Evolutionary conservation across 64 coral and sea anemone genomes (phyloP).

Genomic region (Actinia equina): DNA sequence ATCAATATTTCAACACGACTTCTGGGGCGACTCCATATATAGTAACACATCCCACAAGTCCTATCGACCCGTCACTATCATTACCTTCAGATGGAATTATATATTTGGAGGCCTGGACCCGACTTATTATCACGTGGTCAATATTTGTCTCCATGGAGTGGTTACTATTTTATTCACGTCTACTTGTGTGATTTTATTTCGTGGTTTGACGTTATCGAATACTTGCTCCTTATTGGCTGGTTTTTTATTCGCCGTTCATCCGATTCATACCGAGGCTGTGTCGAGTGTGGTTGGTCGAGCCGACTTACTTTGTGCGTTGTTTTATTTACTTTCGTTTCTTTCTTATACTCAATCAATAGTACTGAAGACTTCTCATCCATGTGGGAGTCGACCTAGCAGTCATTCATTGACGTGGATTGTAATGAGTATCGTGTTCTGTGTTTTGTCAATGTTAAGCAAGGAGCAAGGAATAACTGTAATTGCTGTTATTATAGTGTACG

Average conservation of each 20-base stretch:
- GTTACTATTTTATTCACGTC: slow-evolving; percentile 49
- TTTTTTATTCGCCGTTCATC: slow-evolving; percentile 66
- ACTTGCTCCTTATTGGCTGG: slow-evolving; percentile 30
- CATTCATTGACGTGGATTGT: slow-evolving; percentile 60
- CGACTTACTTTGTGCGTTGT: slow-evolving; percentile 55
- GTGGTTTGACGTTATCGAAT: not conserved
- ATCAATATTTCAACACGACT: slow-evolving; percentile 66
- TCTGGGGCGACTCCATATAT: slow-evolving; percentile 68
- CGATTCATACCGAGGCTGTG: slow-evolving; percentile 82
- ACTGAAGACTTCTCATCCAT: not conserved
- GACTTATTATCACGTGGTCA: slow-evolving; percentile 57
- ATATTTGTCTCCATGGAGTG: slow-evolving; percentile 46
- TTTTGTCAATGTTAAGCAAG: slow-evolving; percentile 66
- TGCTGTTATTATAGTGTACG: slow-evolving; percentile 65
- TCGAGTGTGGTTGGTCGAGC: slow-evolving; percentile 61
- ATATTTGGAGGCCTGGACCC: slow-evolving; percentile 62
- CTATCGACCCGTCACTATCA: slow-evolving; percentile 64
- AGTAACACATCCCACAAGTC: slow-evolving; percentile 75
- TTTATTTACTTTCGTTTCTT: slow-evolving; percentile 64
- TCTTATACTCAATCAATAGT: slow-evolving; percentile 58
- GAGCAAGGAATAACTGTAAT: slow-evolving; percentile 65
- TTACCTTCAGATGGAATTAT: slow-evolving; percentile 74
- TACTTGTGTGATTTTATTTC: slow-evolving; percentile 51
- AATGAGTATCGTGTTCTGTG: slow-evolving; percentile 21
- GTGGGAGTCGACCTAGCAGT: slow-evolving; percentile 16